Evolutionary conservation across 2,888 invertebrate species (phyloP).

Genomic region (Glyphotaelius pellucidus): DNA sequence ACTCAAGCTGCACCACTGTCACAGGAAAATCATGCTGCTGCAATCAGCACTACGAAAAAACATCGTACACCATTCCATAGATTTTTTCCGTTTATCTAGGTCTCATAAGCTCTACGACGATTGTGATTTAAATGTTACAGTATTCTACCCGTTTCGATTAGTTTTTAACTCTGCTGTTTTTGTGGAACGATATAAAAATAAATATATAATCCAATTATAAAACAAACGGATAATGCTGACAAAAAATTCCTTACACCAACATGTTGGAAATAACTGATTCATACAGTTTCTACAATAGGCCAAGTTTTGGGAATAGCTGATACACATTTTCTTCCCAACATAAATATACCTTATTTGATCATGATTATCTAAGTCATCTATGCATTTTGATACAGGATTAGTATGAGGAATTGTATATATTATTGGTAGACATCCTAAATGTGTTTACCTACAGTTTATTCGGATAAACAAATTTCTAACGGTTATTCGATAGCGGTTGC

Average conservation of each 20-base stretch:
- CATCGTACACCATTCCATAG: background rate
- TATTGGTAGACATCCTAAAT: background rate
- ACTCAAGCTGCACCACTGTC: background rate
- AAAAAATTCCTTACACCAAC: background rate
- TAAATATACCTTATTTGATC: background rate
- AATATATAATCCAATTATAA: background rate
- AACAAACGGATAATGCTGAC: background rate
- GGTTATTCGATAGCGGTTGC: slow-evolving; percentile 15
- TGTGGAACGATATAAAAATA: background rate
- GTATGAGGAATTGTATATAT: background rate
- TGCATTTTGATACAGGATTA: background rate
- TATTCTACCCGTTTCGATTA: background rate
- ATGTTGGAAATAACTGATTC: background rate
- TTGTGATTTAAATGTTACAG: background rate
- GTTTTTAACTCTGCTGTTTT: background rate
- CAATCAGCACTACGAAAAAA: background rate
- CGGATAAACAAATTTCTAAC: background rate
- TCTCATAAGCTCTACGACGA: background rate
- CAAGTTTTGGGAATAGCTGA: too few relatives aligned
- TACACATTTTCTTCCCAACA: background rate
- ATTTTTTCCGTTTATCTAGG: background rate
- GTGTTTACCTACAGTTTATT: background rate
- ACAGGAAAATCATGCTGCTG: background rate
- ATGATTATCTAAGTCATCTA: background rate
- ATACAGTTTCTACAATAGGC: too few relatives aligned